These are phyloP conservation scores for Lasioglossum leucozonium DNA, from an alignment of 2,888 invertebrate genomes.

Conservation along the genomic window DNA sequence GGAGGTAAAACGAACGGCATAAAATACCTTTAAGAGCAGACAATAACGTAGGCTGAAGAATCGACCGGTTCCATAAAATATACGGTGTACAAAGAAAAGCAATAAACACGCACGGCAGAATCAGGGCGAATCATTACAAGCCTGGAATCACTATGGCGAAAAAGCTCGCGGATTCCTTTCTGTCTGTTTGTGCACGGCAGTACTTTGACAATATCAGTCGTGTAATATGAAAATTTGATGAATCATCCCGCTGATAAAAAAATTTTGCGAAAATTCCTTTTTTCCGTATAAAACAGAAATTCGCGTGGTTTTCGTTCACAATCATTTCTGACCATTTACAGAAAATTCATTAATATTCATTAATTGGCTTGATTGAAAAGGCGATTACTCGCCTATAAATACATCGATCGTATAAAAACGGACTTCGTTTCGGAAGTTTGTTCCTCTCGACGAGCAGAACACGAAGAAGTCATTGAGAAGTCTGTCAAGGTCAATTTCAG, in stretches of 20 bases:
- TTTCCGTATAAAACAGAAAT: too few relatives aligned
- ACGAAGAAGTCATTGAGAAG: too few relatives aligned
- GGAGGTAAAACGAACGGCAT: background rate
- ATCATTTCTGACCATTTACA: too few relatives aligned
- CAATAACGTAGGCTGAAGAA: slow-evolving; percentile 6
- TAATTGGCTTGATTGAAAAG: too few relatives aligned
- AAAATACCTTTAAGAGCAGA: background rate
- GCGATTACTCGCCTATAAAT: too few relatives aligned
- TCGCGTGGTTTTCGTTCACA: too few relatives aligned
- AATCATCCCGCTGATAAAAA: background rate
- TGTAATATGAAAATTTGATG: background rate
- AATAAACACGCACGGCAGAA: background rate
- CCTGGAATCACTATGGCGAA: background rate
- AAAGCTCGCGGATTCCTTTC: background rate
- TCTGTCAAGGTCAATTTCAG: too few relatives aligned
- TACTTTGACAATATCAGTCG: background rate
- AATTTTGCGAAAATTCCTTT: background rate
- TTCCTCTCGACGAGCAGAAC: too few relatives aligned
- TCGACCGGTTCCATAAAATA: background rate
- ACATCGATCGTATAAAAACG: too few relatives aligned
- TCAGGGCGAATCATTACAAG: background rate
- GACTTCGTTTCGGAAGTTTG: too few relatives aligned
- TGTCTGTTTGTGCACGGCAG: background rate
- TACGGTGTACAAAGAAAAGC: background rate
- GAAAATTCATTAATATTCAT: background rate